phyloP scores from a whole-genome alignment of 2,888 invertebrate genomes.

The Fissipunctia ypsillon region DNA sequence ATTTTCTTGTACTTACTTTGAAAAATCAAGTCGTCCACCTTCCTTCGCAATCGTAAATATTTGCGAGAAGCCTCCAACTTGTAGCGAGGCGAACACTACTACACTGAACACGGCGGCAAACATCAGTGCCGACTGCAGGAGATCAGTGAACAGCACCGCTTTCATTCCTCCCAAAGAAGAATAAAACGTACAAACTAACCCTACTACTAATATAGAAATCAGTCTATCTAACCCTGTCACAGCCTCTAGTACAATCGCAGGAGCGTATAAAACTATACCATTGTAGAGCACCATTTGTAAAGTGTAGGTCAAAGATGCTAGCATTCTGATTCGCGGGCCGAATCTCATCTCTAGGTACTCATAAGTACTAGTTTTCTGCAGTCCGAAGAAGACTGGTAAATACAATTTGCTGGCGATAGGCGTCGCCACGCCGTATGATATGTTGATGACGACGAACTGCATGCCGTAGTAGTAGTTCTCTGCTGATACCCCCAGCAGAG shows the following conservation, averaged over 20 bases:
- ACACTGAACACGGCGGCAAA: constrained; percentile 95
- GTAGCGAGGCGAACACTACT: constrained; percentile 93
- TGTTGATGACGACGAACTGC: constrained; percentile 94
- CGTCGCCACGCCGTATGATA: constrained; percentile 94
- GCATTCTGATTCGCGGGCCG: constrained; percentile 93
- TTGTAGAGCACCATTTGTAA: constrained; percentile 97
- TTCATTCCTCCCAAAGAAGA: constrained; percentile 97
- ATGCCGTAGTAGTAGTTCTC: constrained; percentile 96
- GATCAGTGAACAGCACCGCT: constrained; percentile 96
- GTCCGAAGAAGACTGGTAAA: constrained; percentile 96
- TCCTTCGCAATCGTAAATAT: constrained; percentile 93
- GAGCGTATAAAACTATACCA: constrained; percentile 98
- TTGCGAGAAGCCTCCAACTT: constrained; percentile 92
- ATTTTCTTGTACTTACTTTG: constrained; percentile 88
- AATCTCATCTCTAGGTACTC: constrained; percentile 98
- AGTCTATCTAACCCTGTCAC: constrained; percentile 94
- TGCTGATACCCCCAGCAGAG: constrained; percentile 96
- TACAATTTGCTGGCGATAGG: constrained; percentile 94
- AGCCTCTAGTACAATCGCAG: constrained; percentile 96
- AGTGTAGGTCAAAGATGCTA: constrained; percentile 96
- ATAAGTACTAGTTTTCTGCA: constrained; percentile 96
- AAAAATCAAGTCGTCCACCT: constrained; percentile 93
- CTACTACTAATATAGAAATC: constrained; percentile 94
- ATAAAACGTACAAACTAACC: constrained; percentile 95
- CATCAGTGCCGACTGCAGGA: constrained; percentile 96